Conservation (phyloP, 2,113 vertebrate species). For the Xenus cinereus region DNA sequence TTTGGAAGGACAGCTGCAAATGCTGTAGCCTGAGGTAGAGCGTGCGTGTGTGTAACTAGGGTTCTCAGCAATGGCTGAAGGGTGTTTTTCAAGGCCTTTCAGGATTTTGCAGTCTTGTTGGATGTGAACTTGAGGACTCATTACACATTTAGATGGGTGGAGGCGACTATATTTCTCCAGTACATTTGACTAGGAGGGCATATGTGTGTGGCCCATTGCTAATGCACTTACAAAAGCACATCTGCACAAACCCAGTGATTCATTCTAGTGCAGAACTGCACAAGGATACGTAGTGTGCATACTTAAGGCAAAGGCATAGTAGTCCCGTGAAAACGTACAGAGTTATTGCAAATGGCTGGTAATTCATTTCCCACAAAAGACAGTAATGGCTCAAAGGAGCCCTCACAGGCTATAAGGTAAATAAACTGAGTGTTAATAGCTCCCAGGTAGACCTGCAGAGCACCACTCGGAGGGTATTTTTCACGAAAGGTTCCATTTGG, state of each 20-base stretch:
- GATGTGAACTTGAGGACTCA: neutral
- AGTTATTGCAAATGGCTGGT: constrained; percentile 6
- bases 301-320: neutral
- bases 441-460: neutral
- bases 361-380: neutral
- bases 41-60: neutral
- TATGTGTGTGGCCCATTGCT: neutral
- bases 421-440: constrained; percentile 11
- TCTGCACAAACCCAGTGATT: neutral
- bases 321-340: neutral
- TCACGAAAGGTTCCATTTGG: neutral
- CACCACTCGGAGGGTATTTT: neutral
- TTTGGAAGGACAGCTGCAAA: neutral
- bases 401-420: constrained; percentile 13
- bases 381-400: constrained; percentile 15
- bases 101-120: neutral
- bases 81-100: neutral
- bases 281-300: neutral
- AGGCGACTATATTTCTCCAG: neutral
- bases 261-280: neutral
- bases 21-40: neutral
- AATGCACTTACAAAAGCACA: neutral
- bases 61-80: neutral
- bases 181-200: neutral
- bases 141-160: neutral